phyloP scores from a whole-genome alignment of 1,140 invertebrate species.

The Drosophila parvula region DNA sequence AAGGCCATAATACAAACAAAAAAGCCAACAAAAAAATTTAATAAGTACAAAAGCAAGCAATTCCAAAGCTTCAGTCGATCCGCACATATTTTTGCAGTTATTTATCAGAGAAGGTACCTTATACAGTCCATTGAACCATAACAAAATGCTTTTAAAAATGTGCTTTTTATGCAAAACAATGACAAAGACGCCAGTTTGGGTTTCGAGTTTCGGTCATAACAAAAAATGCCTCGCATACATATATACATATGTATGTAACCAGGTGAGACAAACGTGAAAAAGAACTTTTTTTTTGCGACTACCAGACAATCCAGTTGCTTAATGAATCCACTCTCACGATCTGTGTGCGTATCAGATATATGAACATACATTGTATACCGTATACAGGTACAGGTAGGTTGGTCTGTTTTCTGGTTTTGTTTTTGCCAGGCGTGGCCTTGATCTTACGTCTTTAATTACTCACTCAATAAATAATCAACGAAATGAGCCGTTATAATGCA shows the following conservation, averaged over 20 bases:
- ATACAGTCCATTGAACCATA: slow-evolving; percentile 60
- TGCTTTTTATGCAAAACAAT: slow-evolving; percentile 40
- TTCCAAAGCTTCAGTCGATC: slow-evolving; percentile 17
- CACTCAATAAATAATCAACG: slow-evolving; percentile 24
- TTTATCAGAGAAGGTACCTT: slow-evolving; percentile 22
- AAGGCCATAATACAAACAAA: slow-evolving; percentile 20
- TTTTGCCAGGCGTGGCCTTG: slow-evolving; percentile 37
- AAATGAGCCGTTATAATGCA: slow-evolving; percentile 32
- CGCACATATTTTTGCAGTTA: slow-evolving; percentile 1
- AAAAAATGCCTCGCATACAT: slow-evolving; percentile 13
- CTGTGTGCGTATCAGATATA: slow-evolving; percentile 5
- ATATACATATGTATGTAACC: slow-evolving; percentile 17
- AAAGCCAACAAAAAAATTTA: neutral
- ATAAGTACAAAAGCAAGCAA: slow-evolving; percentile 39
- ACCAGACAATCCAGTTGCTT: slow-evolving; percentile 40
- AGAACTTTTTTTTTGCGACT: slow-evolving; percentile 23
- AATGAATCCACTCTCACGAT: slow-evolving; percentile 24
- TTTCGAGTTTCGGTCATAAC: slow-evolving; percentile 15
- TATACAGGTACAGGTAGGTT: slow-evolving; percentile 4
- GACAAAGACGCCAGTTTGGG: slow-evolving; percentile 30
- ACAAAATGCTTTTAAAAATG: slow-evolving; percentile 38
- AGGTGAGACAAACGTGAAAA: slow-evolving; percentile 18
- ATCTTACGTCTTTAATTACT: slow-evolving; percentile 39
- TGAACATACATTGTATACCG: neutral
- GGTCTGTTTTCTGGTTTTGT: slow-evolving; percentile 21